Conservation (phyloP, 2,113 vertebrate species). For the Apodemus speciosus region DNA sequence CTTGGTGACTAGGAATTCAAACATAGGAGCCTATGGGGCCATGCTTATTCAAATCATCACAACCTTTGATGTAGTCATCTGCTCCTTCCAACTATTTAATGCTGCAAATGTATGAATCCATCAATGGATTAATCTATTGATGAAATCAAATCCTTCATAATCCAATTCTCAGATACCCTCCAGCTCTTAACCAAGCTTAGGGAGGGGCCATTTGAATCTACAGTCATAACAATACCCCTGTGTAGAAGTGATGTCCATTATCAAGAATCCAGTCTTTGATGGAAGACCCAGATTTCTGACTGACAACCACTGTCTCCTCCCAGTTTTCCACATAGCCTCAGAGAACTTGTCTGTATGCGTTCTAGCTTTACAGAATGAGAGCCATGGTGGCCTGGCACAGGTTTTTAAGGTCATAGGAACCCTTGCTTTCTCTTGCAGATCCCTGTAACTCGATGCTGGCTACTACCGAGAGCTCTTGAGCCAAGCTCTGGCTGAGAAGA, state of each 20-base stretch:
- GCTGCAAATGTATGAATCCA: not conserved
- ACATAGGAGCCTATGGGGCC: too few species aligned
- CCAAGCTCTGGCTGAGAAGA: slow-evolving; percentile 78
- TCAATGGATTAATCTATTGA: not conserved
- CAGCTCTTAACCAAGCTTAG: not conserved
- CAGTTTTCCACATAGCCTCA: not conserved
- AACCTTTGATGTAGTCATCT: not conserved
- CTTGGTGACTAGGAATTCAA: not conserved
- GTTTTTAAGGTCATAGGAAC: not conserved
- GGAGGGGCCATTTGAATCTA: not conserved
- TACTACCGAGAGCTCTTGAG: slow-evolving; percentile 66
- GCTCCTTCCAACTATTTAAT: not conserved
- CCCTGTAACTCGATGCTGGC: not conserved
- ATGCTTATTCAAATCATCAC: not conserved
- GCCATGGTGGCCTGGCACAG: fast-evolving
- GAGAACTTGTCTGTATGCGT: not conserved
- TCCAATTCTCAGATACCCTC: not conserved
- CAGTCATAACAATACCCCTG: not conserved
- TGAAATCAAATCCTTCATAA: not conserved
- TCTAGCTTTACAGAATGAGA: not conserved
- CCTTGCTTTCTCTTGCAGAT: slow-evolving; percentile 70
- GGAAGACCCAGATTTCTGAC: not conserved
- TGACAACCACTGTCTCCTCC: not conserved
- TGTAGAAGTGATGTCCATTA: not conserved
- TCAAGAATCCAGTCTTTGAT: not conserved